Conservation (phyloP, 2,888 invertebrate species). For the Drosophila anceps region DNA sequence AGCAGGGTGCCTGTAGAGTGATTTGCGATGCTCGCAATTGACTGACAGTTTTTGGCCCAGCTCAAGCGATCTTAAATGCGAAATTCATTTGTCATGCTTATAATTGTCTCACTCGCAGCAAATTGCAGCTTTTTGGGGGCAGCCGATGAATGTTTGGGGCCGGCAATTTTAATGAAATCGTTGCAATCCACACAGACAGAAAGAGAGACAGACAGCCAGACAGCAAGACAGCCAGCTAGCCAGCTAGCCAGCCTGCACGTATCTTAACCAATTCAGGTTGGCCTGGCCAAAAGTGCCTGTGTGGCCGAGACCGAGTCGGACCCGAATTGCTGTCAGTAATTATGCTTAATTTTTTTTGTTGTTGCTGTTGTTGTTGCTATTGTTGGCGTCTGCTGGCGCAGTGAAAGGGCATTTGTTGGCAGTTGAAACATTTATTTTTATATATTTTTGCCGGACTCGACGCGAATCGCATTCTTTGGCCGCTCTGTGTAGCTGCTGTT, state of each 20-base stretch:
- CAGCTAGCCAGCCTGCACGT: conserved; percentile 70
- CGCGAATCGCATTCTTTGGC: conserved; percentile 39
- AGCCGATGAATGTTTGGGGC: conserved; percentile 52
- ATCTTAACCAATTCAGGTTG: conserved; percentile 34
- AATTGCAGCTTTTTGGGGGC: conserved; percentile 70
- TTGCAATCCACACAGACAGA: conserved; percentile 46
- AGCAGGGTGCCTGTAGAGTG: background rate
- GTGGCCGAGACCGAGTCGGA: conserved; percentile 55
- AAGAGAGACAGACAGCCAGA: conserved; percentile 1
- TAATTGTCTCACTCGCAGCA: conserved; percentile 79
- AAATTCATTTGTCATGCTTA: conserved; percentile 83
- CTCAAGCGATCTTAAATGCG: conserved; percentile 65
- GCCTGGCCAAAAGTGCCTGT: conserved; percentile 46
- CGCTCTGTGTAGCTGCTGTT: conserved; percentile 41
- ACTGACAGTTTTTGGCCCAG: conserved; percentile 55
- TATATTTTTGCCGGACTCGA: conserved; percentile 46
- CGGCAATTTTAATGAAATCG: conserved; percentile 81
- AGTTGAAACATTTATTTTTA: conserved; percentile 77
- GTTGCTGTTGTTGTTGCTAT: conserved; percentile 31
- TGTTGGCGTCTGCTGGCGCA: conserved; percentile 27
- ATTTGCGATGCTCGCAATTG: conserved; percentile 57
- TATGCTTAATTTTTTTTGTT: conserved; percentile 76
- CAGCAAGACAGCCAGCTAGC: conserved; percentile 33
- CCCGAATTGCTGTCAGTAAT: conserved; percentile 80
- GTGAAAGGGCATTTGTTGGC: conserved; percentile 71